Percentiles rank a stretch among this genome's conserved stretches.
Conservation (phyloP, 2,797 vertebrate genomes). For the Rhinogobio ventralis region DNA sequence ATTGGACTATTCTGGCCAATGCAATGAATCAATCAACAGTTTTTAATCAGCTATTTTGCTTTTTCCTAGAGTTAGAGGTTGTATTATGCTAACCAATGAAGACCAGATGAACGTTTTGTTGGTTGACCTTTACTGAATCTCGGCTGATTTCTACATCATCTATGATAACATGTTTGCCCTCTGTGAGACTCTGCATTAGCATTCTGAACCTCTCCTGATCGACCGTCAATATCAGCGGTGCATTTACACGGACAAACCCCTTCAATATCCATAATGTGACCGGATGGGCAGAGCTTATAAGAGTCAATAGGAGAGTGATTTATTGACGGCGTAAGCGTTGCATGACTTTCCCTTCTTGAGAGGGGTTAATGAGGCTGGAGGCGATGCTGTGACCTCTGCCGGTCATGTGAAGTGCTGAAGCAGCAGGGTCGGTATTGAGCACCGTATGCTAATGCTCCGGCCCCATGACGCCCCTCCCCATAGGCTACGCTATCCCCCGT, state of each 20-base stretch:
- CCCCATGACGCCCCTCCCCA: background rate
- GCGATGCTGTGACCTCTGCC: slow-evolving; percentile 30
- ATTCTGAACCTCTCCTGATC: slow-evolving; percentile 1
- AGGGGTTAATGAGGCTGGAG: slow-evolving; percentile 61
- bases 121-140: background rate
- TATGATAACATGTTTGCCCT: background rate
- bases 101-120: background rate
- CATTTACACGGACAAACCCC: background rate
- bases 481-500: background rate
- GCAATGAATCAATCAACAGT: background rate
- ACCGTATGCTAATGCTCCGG: slow-evolving; percentile 38
- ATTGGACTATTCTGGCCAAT: background rate
- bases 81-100: background rate
- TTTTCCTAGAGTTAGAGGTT: background rate
- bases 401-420: slow-evolving; percentile 42
- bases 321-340: slow-evolving; percentile 4
- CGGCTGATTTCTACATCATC: background rate
- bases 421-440: slow-evolving; percentile 30
- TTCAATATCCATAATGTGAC: slow-evolving; percentile 11
- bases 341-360: slow-evolving; percentile 57
- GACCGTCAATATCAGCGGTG: background rate
- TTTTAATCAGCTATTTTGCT: background rate
- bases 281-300: background rate
- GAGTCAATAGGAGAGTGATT: slow-evolving; percentile 34
- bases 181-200: background rate